Conservation (phyloP, 2,888 invertebrate species). For the Desoria tigrina region DNA sequence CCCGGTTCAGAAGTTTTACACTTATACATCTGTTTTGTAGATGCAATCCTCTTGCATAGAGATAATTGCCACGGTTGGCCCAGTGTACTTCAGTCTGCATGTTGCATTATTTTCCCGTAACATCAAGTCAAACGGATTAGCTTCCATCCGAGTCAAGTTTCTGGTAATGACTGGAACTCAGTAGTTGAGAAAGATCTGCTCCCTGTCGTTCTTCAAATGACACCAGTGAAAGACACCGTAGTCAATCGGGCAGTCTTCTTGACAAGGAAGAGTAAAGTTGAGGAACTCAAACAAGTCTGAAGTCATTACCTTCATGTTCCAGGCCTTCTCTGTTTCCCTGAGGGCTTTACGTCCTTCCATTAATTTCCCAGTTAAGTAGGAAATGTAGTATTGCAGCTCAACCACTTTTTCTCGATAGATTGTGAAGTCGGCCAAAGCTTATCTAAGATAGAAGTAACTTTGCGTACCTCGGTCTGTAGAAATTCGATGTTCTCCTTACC, state of each 20-base stretch:
- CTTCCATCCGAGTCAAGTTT: slow-evolving; percentile 24
- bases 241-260: slow-evolving; percentile 11
- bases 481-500: neutral
- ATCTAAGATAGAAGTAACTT: slow-evolving; percentile 5
- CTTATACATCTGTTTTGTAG: neutral
- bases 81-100: slow-evolving; percentile 19
- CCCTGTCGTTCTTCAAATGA: neutral
- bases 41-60: slow-evolving; percentile 36
- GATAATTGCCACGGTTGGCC: slow-evolving; percentile 24
- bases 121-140: slow-evolving; percentile 32
- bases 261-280: slow-evolving; percentile 23
- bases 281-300: slow-evolving; percentile 22
- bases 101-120: slow-evolving; percentile 15
- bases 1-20: neutral
- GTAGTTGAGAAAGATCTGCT: slow-evolving; percentile 25
- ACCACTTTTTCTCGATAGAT: neutral
- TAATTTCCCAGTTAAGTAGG: neutral
- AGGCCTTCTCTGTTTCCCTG: slow-evolving; percentile 9
- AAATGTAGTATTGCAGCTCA: neutral
- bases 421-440: neutral
- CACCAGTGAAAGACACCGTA: slow-evolving; percentile 35
- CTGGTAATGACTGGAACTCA: slow-evolving; percentile 25
- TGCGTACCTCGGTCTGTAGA: neutral
- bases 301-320: slow-evolving; percentile 9
- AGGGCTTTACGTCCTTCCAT: slow-evolving; percentile 17